Percentiles rank a stretch among this genome's conserved stretches.
phyloP scores from a whole-genome alignment of 2,797 vertebrate genomes.

The Buceros bicornis region DNA sequence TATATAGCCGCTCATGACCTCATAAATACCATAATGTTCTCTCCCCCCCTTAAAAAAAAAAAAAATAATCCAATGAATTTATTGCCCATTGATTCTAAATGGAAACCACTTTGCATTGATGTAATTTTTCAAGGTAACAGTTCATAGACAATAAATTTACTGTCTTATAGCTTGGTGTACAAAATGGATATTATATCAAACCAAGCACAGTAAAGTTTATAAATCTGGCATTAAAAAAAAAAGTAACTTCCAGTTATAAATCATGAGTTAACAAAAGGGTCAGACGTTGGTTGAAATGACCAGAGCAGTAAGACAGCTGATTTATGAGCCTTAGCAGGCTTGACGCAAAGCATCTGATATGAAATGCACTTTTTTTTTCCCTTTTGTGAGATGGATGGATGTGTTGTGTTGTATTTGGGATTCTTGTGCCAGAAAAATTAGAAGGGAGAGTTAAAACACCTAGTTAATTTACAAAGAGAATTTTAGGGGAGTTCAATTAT shows the following conservation, averaged over 20 bases:
- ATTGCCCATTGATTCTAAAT: constrained; percentile 74
- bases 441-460: not conserved
- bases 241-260: constrained; percentile 71
- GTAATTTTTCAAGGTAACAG: constrained; percentile 82
- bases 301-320: constrained; percentile 65
- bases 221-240: constrained; percentile 72
- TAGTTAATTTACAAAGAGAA: not conserved
- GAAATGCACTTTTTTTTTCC: constrained; percentile 2
- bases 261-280: constrained; percentile 74
- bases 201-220: constrained; percentile 73
- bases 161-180: constrained; percentile 71
- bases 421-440: constrained; percentile 6
- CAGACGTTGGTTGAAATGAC: constrained; percentile 66
- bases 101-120: constrained; percentile 82
- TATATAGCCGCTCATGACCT: constrained; percentile 78
- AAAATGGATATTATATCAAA: constrained; percentile 74
- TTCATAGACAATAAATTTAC: constrained; percentile 81
- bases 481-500: not conserved
- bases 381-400: constrained; percentile 46
- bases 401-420: constrained; percentile 23
- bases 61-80: constrained; percentile 55
- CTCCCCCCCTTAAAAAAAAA: not conserved
- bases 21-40: constrained; percentile 65
- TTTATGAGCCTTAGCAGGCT: constrained; percentile 61
- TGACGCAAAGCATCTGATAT: constrained; percentile 52